Conservation (phyloP, 2,888 invertebrate species). For the Amblyjoppa fuscipennis region DNA sequence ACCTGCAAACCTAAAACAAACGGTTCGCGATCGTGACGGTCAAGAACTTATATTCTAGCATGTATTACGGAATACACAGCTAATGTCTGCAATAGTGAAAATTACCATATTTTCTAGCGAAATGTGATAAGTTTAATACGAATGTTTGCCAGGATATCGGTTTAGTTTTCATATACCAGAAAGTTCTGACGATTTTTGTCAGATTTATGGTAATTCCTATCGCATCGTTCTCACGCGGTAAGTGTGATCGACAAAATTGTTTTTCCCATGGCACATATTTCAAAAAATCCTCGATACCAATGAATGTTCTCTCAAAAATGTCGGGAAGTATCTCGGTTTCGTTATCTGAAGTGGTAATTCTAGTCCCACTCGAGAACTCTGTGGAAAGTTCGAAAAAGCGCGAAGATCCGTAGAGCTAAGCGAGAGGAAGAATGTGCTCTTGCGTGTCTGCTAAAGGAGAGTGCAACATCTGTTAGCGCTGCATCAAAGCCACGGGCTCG, state of each 20-base stretch:
- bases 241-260: background rate
- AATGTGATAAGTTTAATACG: too few species aligned
- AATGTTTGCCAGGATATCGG: too few species aligned
- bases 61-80: too few species aligned
- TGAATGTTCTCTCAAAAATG: background rate
- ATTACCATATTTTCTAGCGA: too few species aligned
- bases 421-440: slow-evolving; percentile 18
- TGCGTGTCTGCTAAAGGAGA: slow-evolving; percentile 22
- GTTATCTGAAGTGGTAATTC: slow-evolving; percentile 29
- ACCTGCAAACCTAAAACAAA: too few species aligned
- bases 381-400: slow-evolving; percentile 12
- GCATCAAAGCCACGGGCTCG: slow-evolving; percentile 35
- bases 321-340: slow-evolving; percentile 19
- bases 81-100: too few species aligned
- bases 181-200: too few species aligned
- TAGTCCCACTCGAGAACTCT: background rate
- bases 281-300: background rate
- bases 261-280: background rate
- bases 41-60: too few species aligned
- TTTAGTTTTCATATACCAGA: too few species aligned
- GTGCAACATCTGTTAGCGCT: slow-evolving; percentile 51
- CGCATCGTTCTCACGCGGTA: background rate
- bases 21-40: too few species aligned
- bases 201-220: too few species aligned
- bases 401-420: slow-evolving; percentile 5